These are phyloP conservation scores for Dendrolimus punctatus DNA, from an alignment of 1,140 invertebrate genomes.

Conservation along the genomic window DNA sequence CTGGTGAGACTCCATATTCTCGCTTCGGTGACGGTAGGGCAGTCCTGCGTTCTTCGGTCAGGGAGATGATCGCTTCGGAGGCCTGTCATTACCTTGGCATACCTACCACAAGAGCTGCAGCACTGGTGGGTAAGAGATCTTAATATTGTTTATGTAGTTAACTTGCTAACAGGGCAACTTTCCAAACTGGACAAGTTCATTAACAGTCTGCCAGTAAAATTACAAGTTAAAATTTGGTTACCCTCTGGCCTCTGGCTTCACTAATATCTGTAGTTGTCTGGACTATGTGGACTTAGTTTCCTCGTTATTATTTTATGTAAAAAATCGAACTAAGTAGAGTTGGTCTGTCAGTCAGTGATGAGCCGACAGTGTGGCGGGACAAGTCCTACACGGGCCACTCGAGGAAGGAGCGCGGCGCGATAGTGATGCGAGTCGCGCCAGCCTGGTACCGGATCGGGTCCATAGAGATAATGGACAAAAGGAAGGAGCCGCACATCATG, in stretches of 20 bases:
- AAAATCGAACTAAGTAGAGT: background rate
- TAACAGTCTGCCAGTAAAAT: too few relatives aligned
- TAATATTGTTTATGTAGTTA: too few relatives aligned
- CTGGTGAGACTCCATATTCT: conserved; percentile 79
- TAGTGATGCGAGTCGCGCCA: conserved; percentile 74
- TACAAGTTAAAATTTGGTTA: too few relatives aligned
- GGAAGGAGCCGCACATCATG: conserved; percentile 66
- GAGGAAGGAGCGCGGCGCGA: conserved; percentile 69
- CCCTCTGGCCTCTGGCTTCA: too few relatives aligned
- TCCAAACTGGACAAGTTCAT: too few relatives aligned
- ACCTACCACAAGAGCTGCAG: conserved; percentile 74
- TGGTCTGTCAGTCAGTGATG: conserved; percentile 64
- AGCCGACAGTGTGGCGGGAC: conserved; percentile 73
- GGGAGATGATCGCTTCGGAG: conserved; percentile 80
- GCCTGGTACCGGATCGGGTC: conserved; percentile 79
- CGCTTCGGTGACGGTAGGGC: conserved; percentile 78
- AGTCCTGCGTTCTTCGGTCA: conserved; percentile 77
- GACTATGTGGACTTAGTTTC: too few relatives aligned
- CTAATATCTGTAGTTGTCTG: too few relatives aligned
- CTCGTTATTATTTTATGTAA: too few relatives aligned
- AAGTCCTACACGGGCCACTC: conserved; percentile 73
- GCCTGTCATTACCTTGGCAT: conserved; percentile 75
- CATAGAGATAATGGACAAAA: conserved; percentile 76
- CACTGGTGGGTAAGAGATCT: conserved; percentile 65
- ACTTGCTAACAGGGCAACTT: too few relatives aligned